phyloP scores from a whole-genome alignment of 2,888 invertebrate species.

The Dynastes hyllus region DNA sequence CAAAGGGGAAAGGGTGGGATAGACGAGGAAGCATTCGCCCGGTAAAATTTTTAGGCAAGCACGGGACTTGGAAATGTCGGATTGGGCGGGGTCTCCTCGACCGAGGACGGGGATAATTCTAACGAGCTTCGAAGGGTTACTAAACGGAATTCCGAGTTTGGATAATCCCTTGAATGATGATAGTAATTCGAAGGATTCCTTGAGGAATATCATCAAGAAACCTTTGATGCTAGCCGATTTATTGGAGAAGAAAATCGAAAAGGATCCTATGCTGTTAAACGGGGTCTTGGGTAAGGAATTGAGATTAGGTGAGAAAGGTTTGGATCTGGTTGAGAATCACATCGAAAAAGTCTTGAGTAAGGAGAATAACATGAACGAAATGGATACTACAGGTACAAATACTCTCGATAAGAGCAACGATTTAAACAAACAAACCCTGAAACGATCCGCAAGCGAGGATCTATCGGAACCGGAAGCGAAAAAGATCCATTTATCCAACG shows the following conservation, averaged over 20 bases:
- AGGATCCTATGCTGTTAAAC: conserved; percentile 75
- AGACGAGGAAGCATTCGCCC: conserved; percentile 71
- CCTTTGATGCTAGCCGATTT: conserved; percentile 86
- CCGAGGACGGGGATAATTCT: conserved; percentile 76
- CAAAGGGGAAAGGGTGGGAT: conserved; percentile 55
- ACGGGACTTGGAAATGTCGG: conserved; percentile 72
- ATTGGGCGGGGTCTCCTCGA: conserved; percentile 72
- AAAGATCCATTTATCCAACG: conserved; percentile 65
- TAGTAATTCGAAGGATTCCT: conserved; percentile 72
- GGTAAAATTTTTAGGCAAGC: conserved; percentile 75
- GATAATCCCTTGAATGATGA: conserved; percentile 75
- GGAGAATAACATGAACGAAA: conserved; percentile 59
- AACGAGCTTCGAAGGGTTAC: conserved; percentile 78
- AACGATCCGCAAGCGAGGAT: conserved; percentile 68
- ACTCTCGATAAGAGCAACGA: conserved; percentile 54
- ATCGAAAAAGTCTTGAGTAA: conserved; percentile 72
- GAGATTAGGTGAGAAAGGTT: conserved; percentile 75
- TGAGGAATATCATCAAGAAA: conserved; percentile 74
- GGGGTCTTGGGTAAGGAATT: conserved; percentile 75
- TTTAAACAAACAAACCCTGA: conserved; percentile 62
- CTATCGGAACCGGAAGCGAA: conserved; percentile 71
- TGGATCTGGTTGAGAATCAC: conserved; percentile 77
- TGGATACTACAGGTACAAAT: conserved; percentile 53
- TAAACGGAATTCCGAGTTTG: conserved; percentile 75
- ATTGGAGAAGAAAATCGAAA: conserved; percentile 84